These are phyloP conservation scores for Watersipora subatra DNA, from an alignment of 1,140 invertebrate genomes.

Conservation along the genomic window DNA sequence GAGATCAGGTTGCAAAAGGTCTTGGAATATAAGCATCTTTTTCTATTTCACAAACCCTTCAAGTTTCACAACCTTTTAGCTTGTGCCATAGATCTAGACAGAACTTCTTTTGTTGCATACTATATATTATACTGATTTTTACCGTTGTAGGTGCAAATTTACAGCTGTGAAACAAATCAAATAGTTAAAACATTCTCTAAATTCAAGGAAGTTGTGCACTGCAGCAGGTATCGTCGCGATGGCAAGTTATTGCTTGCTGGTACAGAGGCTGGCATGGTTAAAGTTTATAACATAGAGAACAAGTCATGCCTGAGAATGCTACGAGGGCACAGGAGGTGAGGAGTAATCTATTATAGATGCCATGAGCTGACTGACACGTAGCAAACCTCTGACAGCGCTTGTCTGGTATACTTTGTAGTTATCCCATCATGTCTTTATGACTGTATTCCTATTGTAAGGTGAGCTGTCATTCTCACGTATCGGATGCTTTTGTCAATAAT, in stretches of 20 bases:
- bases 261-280: slow-evolving; percentile 69
- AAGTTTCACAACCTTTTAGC: too few species aligned
- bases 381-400: too few species aligned
- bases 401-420: too few species aligned
- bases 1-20: too few species aligned
- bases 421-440: too few species aligned
- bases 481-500: too few species aligned
- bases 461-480: too few species aligned
- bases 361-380: too few species aligned
- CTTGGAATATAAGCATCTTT: too few species aligned
- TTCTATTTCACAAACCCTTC: too few species aligned
- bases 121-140: slow-evolving; percentile 7
- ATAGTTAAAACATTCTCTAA: slow-evolving; percentile 68
- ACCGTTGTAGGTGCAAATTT: slow-evolving; percentile 58
- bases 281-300: slow-evolving; percentile 69
- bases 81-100: neutral
- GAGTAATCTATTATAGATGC: slow-evolving; percentile 4
- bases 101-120: neutral
- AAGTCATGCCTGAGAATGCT: slow-evolving; percentile 55
- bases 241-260: slow-evolving; percentile 69
- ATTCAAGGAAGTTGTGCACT: slow-evolving; percentile 72
- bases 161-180: slow-evolving; percentile 71
- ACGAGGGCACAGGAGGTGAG: slow-evolving; percentile 51
- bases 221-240: slow-evolving; percentile 67
- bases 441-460: too few species aligned